Base-by-base conservation (phyloP, 2,797 vertebrate genomes). In the Chelon auratus region DNA sequence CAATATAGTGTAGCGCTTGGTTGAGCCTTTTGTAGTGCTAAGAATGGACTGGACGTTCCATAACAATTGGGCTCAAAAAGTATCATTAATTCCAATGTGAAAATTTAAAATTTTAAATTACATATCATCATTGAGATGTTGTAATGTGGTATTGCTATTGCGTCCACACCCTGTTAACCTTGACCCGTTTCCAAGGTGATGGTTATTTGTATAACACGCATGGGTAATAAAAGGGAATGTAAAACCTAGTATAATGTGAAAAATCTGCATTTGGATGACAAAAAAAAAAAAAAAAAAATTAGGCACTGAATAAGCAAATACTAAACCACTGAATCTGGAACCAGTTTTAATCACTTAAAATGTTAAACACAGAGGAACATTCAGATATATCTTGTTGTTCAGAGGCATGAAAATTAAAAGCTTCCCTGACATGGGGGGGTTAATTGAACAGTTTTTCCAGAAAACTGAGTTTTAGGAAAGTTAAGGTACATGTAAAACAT, bases 361-460 rank as follows among this genome's bases (percentile, higher is more conserved):
- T 72, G 64, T 75, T 72, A 37, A 77, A 83, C 77, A 84, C 30
- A 71, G 39, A 74, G 58, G 86, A 73, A 80, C 72, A 77, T 78
- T 81, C 72, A 87, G 54, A 84, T 71, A 68, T 71, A 78, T 62
- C 54, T 78, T 81, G 67, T 85, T 76, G 60, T 81, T 82, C 83
- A 78, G 80, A 84, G 80, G 80, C 77, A 87, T 85, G 62, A 43
- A 76, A 79, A 78, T 61, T 56, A 40, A 77, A 84, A 75, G 50
- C 45, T 76, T 80, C 75, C 77, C 72, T 68, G 72, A 81, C 82
- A 72, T 18, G n/a, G n/a, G 45, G 8, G n/a, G 45, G 45, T n/a
- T 33, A 72, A 50, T 75, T 53, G 57, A 74, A 75, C 58, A 67
- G 63, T 76, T 67, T 57, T 50, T 33, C 43, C 68, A 65, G 56